phyloP scores from a whole-genome alignment of 2,888 invertebrate genomes.

The Plusia festucae region DNA sequence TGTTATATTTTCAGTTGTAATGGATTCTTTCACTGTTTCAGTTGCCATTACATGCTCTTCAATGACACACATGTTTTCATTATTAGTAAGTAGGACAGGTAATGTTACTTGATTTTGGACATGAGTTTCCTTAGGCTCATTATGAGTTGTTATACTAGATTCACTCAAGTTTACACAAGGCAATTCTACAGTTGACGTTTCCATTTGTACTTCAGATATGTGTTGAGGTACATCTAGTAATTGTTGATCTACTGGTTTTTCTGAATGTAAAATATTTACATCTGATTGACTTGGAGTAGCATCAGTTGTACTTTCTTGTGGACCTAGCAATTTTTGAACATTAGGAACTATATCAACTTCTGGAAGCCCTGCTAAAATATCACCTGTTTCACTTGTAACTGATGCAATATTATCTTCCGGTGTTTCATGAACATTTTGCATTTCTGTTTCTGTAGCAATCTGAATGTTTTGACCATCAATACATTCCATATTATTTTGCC shows the following conservation, averaged over 20 bases:
- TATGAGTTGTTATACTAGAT: constrained; percentile 5
- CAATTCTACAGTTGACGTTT: constrained; percentile 9
- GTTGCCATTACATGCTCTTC: constrained; percentile 27
- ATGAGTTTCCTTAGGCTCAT: constrained; percentile 22
- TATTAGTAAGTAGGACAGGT: constrained; percentile 23
- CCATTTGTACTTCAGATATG: constrained; percentile 12
- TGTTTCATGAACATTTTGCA: constrained; percentile 53
- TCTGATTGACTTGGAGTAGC: constrained; percentile 29
- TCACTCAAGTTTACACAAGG: constrained; percentile 23
- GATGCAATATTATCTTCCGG: constrained; percentile 51
- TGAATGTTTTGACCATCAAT: constrained; percentile 62
- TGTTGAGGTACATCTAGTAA: constrained; percentile 16
- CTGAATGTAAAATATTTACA: constrained; percentile 35
- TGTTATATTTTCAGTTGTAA: not conserved
- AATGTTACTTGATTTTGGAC: constrained; percentile 30
- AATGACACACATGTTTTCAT: constrained; percentile 16
- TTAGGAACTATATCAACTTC: constrained; percentile 62
- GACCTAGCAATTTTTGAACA: constrained; percentile 47
- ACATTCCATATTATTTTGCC: constrained; percentile 71
- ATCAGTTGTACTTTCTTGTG: constrained; percentile 42
- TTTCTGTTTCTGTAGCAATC: constrained; percentile 55
- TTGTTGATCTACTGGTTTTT: constrained; percentile 29
- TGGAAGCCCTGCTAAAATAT: constrained; percentile 64
- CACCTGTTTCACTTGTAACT: constrained; percentile 48
- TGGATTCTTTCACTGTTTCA: constrained; percentile 26